Conservation (phyloP, 2,113 vertebrate species). For the Xiphias gladius region DNA sequence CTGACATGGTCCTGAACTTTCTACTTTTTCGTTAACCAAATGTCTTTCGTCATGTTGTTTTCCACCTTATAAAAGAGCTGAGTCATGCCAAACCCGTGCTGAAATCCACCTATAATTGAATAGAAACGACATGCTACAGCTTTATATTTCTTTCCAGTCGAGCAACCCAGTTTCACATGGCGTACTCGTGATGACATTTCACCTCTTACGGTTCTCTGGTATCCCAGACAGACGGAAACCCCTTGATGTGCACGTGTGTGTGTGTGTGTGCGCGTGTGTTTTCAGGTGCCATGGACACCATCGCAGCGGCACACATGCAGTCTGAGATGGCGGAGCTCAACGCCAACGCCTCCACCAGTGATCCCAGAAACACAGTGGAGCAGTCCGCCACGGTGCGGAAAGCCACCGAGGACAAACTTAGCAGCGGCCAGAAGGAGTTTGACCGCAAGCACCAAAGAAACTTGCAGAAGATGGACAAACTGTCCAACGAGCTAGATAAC, state of each 20-base stretch:
- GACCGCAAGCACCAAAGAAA: constrained; percentile 89
- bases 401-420: constrained; percentile 87
- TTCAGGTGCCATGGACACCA: constrained; percentile 92
- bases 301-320: constrained; percentile 88
- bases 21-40: too few species aligned
- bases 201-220: too few species aligned
- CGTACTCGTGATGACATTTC: too few species aligned
- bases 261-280: not conserved
- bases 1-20: too few species aligned
- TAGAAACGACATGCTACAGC: too few species aligned
- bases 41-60: too few species aligned
- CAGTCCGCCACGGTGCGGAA: constrained; percentile 84
- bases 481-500: constrained; percentile 87
- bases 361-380: constrained; percentile 79
- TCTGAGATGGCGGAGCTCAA: constrained; percentile 87
- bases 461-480: constrained; percentile 87
- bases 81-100: too few species aligned
- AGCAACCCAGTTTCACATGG: too few species aligned
- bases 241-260: not conserved
- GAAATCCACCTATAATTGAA: too few species aligned
- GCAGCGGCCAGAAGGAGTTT: constrained; percentile 84
- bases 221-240: not conserved
- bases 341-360: constrained; percentile 85
- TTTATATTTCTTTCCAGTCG: too few species aligned
- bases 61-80: too few species aligned